Conservation (phyloP, 2,797 vertebrate genomes). For the Arrhamphus sclerolepis region DNA sequence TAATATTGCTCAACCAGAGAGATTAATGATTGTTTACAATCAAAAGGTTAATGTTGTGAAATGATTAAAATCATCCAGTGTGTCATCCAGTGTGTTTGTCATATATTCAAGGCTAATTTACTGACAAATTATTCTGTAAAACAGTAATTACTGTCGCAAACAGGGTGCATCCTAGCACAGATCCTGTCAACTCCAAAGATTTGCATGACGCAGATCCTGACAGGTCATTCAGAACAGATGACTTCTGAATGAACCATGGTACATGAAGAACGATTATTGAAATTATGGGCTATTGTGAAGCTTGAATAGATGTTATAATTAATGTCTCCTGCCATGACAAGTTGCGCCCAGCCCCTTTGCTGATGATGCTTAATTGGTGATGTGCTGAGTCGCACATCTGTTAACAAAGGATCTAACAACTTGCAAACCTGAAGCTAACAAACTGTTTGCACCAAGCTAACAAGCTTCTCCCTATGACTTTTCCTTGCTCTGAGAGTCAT, state of each 20-base stretch:
- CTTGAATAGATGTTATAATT: slow-evolving; percentile 56
- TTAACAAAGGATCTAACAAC: slow-evolving; percentile 59
- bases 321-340: slow-evolving; percentile 53
- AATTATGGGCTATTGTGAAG: slow-evolving; percentile 64
- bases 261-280: slow-evolving; percentile 47
- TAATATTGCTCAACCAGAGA: slow-evolving; percentile 6
- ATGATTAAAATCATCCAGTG: slow-evolving; percentile 51
- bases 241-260: slow-evolving; percentile 55
- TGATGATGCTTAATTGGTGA: slow-evolving; percentile 54
- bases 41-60: slow-evolving; percentile 59
- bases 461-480: slow-evolving; percentile 22
- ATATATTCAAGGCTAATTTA: slow-evolving; percentile 51
- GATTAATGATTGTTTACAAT: slow-evolving; percentile 32
- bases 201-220: slow-evolving; percentile 56
- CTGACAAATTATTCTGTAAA: slow-evolving; percentile 61
- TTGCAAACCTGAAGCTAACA: slow-evolving; percentile 43
- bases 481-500: slow-evolving; percentile 17
- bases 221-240: slow-evolving; percentile 51
- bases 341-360: slow-evolving; percentile 38
- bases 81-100: slow-evolving; percentile 54
- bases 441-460: slow-evolving; percentile 43
- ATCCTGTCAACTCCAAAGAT: slow-evolving; percentile 43
- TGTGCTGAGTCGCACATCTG: slow-evolving; percentile 42
- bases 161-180: slow-evolving; percentile 34
- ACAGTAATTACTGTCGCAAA: slow-evolving; percentile 56